Base-by-base conservation (phyloP, 2,113 vertebrate species). In the Antigone vipio region DNA sequence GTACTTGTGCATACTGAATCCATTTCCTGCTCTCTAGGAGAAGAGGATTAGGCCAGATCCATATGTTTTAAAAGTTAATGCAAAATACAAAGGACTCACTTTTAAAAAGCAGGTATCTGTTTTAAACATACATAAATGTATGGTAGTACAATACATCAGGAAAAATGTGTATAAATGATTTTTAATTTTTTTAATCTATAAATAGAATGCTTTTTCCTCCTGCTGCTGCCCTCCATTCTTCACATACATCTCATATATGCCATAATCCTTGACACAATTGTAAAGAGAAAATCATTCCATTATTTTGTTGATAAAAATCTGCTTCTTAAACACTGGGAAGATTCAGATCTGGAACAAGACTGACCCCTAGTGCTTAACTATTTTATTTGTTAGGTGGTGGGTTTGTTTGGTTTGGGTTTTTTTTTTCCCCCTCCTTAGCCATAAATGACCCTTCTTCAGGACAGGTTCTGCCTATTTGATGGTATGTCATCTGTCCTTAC, bases 301-400 rank as follows among this genome's bases (percentile, higher is more conserved):
- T 89, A 64, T 66, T 92, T 71, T 35, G 8, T 72, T 47, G n/a
- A 74, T 64, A 80, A 89, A 92, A 85, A 81, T 5, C 34, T 56
- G 19, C 21, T 62, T 27, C 52, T 26, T 53, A 15, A 83, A 52
- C 18, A 40, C 10, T 3, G 12, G 5, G 16, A 79, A 50, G 23
- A 85, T 24, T 83, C 71, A 83, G 45, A 58, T 78, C 17, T 89
- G 74, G 81, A 95, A 67, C 86, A 95, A 96, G 40, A 93, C 90
- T 96, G 97, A 93, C 97, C 83, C 75, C 97, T 97, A 93, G 97
- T 71, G 97, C 19, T 78, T 34, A 80, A 9, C 19, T 49, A 26
- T 50, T 60, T 44, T 49, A 63, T 32, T 68, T n/a, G 16, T 32
- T 32, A 44, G 38, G 5, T 44, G 5, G 21, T 23, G 23, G 10